Percentiles rank a stretch among this genome's conserved stretches.
Evolutionary conservation across 2,113 vertebrate species (phyloP).

Genomic region (Equus przewalskii): DNA sequence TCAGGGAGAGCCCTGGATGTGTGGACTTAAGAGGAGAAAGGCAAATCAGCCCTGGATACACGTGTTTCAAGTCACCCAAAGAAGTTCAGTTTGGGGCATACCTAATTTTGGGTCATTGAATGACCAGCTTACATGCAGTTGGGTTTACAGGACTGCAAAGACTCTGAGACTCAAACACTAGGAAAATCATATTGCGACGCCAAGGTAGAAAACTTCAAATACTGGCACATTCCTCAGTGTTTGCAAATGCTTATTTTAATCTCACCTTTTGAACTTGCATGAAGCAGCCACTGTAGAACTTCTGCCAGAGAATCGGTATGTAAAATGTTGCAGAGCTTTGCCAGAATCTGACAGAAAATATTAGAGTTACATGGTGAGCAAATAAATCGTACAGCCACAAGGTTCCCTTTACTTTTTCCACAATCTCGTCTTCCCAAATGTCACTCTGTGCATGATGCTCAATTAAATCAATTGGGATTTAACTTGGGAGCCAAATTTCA

Average conservation of each 20-base stretch:
- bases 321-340: slow-evolving; percentile 82
- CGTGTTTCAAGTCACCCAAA: not conserved
- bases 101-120: not conserved
- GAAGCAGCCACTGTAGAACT: slow-evolving; percentile 82
- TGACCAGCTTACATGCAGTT: not conserved
- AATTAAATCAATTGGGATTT: not conserved
- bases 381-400: not conserved
- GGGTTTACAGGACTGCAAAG: not conserved
- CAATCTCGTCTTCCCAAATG: not conserved
- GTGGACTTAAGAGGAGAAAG: not conserved
- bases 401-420: not conserved
- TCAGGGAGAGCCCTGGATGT: not conserved
- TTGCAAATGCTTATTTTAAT: not conserved
- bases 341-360: slow-evolving; percentile 78
- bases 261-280: slow-evolving; percentile 81
- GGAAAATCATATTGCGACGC: not conserved
- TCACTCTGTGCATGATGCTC: not conserved
- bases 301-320: slow-evolving; percentile 82
- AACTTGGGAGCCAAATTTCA: not conserved
- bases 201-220: not conserved
- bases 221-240: not conserved
- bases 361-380: not conserved
- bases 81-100: not conserved
- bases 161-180: not conserved
- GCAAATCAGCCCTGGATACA: not conserved